Percentiles rank a stretch among this genome's conserved stretches.
Evolutionary conservation across 1,140 invertebrate species (phyloP).

Genomic region (Bombyx mori): ASM3026992v2 NC_085116.1:3933501-3934000

Average conservation of each 20-base stretch:
- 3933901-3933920: constrained; percentile 68
- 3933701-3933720: no score
- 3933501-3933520: constrained; percentile 43
- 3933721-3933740: no score
- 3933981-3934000: constrained; percentile 68
- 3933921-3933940: constrained; percentile 71
- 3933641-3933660: constrained; percentile 67
- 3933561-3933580: constrained; percentile 71
- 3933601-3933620: constrained; percentile 68
- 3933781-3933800: no score
- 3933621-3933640: constrained; percentile 61
- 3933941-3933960: constrained; percentile 71
- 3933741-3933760: no score
- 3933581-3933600: constrained; percentile 68
- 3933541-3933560: constrained; percentile 67
- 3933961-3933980: constrained; percentile 63
- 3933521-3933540: constrained; percentile 13
- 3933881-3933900: constrained; percentile 38
- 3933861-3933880: constrained; percentile 26
- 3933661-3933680: constrained; percentile 69
- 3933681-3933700: constrained; percentile 21
- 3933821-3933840: constrained; percentile 39
- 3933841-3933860: constrained; percentile 31
- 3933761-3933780: no score
- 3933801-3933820: constrained; percentile 9